Evolutionary conservation across 2,797 vertebrate genomes (phyloP).

Genomic region (Vultur gryphus): DNA sequence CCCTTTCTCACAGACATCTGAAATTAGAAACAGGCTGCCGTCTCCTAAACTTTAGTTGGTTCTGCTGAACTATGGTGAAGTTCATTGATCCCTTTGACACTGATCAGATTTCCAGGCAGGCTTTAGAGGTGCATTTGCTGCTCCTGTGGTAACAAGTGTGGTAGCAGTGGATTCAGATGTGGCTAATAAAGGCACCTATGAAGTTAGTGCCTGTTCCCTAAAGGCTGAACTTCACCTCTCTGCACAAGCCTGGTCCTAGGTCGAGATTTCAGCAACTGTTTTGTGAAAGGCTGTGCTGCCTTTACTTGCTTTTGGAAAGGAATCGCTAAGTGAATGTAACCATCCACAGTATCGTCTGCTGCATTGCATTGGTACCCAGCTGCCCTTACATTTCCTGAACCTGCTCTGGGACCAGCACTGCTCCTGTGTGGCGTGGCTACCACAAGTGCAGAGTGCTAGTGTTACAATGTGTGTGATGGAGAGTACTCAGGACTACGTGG

Average conservation of each 20-base stretch:
- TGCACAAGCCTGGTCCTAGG: not conserved
- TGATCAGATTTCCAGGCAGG: not conserved
- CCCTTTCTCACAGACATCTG: not conserved
- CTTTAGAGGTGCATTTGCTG: not conserved
- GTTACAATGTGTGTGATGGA: rapidly evolving
- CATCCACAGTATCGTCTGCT: not conserved
- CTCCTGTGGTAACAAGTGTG: not conserved
- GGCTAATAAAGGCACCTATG: not conserved
- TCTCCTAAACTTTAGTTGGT: not conserved
- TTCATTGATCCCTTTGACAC: not conserved
- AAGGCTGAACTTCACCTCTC: not conserved
- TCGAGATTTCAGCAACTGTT: not conserved
- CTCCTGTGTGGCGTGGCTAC: not conserved
- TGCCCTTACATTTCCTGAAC: not conserved
- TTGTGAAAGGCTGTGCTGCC: not conserved
- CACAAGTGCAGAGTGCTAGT: not conserved
- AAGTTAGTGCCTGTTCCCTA: not conserved
- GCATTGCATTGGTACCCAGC: not conserved
- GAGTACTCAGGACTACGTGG: not conserved
- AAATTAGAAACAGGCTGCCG: not conserved
- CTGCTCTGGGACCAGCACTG: not conserved
- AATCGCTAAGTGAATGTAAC: not conserved
- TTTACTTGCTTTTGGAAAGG: not conserved
- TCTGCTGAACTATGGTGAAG: not conserved
- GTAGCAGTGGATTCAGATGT: not conserved